A percentile compares a stretch with the other conserved stretches of the same genome.
Evolutionary conservation across 2,888 invertebrate genomes (phyloP).

Genomic region (Harmothoe impar): DNA sequence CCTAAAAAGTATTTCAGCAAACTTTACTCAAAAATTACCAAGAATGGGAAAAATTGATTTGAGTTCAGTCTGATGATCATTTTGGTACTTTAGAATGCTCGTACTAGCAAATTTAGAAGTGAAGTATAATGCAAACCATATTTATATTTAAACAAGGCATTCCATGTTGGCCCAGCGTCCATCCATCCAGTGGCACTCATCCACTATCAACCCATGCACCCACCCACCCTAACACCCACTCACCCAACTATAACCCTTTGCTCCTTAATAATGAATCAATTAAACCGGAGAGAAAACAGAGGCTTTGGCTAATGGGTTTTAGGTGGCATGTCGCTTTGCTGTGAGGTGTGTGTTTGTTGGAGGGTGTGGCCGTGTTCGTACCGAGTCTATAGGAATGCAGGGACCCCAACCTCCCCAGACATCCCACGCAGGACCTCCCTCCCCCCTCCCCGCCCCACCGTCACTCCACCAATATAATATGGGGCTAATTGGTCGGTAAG

Average conservation of each 20-base stretch:
- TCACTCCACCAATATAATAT: background rate
- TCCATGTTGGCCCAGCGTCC: no score
- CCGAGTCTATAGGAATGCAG: background rate
- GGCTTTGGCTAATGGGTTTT: slow-evolving; percentile 11
- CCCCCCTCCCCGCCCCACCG: background rate
- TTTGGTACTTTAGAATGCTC: no score
- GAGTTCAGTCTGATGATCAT: no score
- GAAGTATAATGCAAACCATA: no score
- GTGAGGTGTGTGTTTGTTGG: background rate
- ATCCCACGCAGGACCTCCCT: background rate
- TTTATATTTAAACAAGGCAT: no score
- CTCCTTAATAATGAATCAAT: slow-evolving; percentile 31
- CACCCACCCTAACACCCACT: background rate
- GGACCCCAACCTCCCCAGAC: background rate
- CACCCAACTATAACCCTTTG: background rate
- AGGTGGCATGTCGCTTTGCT: background rate
- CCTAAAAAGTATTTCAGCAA: no score
- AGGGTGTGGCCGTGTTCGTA: background rate
- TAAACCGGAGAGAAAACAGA: slow-evolving; percentile 39
- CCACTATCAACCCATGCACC: background rate
- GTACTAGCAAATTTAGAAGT: no score
- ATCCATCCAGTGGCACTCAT: no score
- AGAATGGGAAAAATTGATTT: no score
- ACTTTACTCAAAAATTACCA: no score
- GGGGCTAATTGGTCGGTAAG: background rate